Evolutionary conservation across 2,797 vertebrate species (phyloP).

Genomic region (Sarcophilus harrisii): DNA sequence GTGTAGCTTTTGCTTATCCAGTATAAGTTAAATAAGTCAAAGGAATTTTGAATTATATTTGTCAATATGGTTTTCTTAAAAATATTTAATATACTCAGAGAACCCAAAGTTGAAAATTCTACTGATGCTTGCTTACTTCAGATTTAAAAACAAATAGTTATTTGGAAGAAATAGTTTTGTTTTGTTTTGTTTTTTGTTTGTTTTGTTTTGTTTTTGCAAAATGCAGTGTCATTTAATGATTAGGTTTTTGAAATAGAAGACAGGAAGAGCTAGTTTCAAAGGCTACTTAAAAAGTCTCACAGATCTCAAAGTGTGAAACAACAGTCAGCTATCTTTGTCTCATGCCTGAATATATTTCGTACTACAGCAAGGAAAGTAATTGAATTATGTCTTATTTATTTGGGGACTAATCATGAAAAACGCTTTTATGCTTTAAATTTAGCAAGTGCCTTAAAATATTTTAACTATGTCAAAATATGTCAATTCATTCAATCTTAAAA

Average conservation of each 20-base stretch:
- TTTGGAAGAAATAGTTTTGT: neutral
- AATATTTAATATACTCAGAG: neutral
- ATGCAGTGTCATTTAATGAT: neutral
- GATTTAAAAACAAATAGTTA: neutral
- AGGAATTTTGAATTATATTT: neutral
- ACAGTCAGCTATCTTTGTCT: neutral
- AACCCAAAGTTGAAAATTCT: neutral
- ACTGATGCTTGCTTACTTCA: neutral
- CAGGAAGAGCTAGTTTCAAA: neutral
- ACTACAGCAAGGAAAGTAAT: neutral
- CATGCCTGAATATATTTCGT: neutral
- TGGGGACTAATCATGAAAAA: conserved; percentile 45
- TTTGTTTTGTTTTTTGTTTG: too few relatives aligned
- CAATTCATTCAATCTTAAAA: conserved; percentile 68
- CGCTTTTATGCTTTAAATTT: conserved; percentile 66
- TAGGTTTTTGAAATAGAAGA: neutral
- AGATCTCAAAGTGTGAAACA: neutral
- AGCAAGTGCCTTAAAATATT: conserved; percentile 61
- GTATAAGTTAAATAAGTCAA: neutral
- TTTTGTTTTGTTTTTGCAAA: conserved; percentile 28
- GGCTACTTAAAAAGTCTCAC: neutral
- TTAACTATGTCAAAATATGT: conserved; percentile 77
- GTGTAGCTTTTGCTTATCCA: conserved; percentile 12
- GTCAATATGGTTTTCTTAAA: neutral
- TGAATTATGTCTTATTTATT: conserved; percentile 42